These are phyloP conservation scores for Sebastes schlegelii DNA, from an alignment of 2,113 vertebrate species.

Conservation along the genomic window DNA sequence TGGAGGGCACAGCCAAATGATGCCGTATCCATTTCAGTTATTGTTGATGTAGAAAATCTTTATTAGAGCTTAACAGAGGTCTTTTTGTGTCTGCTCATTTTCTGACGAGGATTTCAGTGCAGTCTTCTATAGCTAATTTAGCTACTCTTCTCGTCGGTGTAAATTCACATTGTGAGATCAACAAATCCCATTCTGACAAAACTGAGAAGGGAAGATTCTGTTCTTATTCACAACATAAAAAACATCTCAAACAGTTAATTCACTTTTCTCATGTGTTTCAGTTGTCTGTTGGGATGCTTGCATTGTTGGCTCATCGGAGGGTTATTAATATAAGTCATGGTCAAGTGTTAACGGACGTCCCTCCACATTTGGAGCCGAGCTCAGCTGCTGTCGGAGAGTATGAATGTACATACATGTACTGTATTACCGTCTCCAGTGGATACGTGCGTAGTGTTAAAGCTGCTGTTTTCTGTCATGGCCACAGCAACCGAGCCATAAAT, in stretches of 20 bases:
- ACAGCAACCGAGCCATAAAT: slow-evolving; percentile 47
- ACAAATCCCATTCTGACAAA: neutral
- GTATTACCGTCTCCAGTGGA: neutral
- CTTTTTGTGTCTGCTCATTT: neutral
- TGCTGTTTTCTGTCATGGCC: slow-evolving; percentile 46
- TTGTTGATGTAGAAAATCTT: neutral
- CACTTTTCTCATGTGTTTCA: neutral
- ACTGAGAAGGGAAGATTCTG: neutral
- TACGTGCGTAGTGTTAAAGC: slow-evolving; percentile 27
- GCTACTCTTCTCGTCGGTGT: neutral
- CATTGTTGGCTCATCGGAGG: slow-evolving; percentile 3
- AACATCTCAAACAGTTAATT: neutral
- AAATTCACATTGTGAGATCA: neutral
- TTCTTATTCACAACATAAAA: neutral
- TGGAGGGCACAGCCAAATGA: neutral
- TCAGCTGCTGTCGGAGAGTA: slow-evolving; percentile 11
- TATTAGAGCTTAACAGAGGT: too few relatives aligned
- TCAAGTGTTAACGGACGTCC: slow-evolving; percentile 34
- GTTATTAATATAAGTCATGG: slow-evolving; percentile 21
- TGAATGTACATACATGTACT: neutral
- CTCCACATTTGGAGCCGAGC: slow-evolving; percentile 7
- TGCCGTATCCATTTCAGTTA: neutral
- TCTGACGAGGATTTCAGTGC: neutral
- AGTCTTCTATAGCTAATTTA: neutral
- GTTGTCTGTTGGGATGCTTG: neutral